Conservation (phyloP, 2,113 vertebrate species). For the Scolopax mira region DNA sequence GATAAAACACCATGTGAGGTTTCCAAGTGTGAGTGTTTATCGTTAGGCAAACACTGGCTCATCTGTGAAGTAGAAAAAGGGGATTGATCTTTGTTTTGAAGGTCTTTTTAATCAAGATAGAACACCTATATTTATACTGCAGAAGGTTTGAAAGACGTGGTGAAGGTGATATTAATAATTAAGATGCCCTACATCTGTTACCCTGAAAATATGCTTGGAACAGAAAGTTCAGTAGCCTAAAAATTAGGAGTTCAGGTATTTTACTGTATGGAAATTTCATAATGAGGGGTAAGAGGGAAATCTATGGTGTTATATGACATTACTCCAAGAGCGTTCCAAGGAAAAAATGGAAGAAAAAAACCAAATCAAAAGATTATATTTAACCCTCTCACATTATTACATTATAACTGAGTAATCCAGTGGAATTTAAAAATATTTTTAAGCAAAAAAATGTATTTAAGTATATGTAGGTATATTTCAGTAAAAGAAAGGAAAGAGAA, state of each 20-base stretch:
- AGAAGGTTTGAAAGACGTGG: neutral
- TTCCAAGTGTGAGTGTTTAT: neutral
- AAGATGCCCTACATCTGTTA: neutral
- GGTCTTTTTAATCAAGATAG: neutral
- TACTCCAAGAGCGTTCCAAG: neutral
- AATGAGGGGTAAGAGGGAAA: neutral
- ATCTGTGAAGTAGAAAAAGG: neutral
- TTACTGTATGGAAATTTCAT: neutral
- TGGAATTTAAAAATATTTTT: neutral
- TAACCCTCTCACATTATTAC: neutral
- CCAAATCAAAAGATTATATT: neutral
- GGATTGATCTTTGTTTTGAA: neutral
- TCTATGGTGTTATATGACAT: neutral
- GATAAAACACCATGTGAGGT: rapidly evolving
- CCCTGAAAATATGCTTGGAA: neutral
- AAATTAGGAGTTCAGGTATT: neutral
- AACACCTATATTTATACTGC: neutral
- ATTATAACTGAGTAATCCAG: neutral
- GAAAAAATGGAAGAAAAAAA: neutral
- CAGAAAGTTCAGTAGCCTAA: neutral
- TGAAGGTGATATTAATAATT: neutral
- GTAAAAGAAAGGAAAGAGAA: neutral
- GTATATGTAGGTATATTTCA: neutral
- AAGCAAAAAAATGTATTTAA: neutral
- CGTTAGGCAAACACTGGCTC: neutral